Conservation (phyloP, 2,113 vertebrate species). For the Pongo pygmaeus region DNA sequence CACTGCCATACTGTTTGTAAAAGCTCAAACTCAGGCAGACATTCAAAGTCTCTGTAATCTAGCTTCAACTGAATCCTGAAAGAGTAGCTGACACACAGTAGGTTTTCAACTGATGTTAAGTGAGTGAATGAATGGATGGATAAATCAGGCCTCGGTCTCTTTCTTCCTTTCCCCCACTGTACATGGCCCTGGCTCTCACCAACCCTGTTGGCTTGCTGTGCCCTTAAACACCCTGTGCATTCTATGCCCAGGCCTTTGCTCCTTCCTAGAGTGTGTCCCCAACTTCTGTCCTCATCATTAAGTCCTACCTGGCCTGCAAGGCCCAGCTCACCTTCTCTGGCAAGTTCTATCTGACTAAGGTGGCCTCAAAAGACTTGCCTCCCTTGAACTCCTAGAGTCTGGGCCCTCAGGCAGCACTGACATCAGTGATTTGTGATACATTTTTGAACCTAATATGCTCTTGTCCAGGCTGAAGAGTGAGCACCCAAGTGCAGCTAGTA, state of each 20-base stretch:
- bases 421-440: background rate
- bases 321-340: background rate
- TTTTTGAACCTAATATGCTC: background rate
- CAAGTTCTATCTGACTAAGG: background rate
- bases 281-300: background rate
- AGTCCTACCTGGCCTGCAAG: background rate
- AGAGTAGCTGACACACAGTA: background rate
- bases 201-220: background rate
- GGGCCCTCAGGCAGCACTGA: background rate
- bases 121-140: background rate
- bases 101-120: background rate
- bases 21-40: background rate
- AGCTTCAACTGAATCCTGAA: background rate
- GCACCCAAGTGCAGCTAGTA: background rate
- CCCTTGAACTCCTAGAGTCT: background rate
- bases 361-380: background rate
- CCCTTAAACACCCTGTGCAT: background rate
- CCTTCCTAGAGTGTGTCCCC: background rate
- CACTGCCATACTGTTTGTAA: background rate
- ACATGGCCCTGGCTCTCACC: fast-evolving
- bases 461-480: background rate
- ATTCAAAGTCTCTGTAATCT: background rate
- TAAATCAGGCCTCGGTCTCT: background rate
- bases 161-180: background rate
- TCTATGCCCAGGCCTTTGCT: background rate